Base-by-base conservation (phyloP, 2,888 invertebrate species). In the Epiblema foenella region DNA sequence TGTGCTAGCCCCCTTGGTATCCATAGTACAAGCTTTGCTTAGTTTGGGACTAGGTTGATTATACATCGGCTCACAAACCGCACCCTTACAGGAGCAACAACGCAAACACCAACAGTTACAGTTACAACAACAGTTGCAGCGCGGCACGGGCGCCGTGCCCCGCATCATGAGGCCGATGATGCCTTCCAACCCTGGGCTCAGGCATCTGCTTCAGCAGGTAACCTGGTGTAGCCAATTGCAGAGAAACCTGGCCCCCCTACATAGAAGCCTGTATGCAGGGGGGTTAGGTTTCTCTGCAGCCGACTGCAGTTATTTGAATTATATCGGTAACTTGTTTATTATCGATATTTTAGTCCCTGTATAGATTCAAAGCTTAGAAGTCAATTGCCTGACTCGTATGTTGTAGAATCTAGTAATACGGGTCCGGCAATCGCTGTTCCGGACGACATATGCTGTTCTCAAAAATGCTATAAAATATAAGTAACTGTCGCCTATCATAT, bases 181-280 rank as follows among this genome's bases (percentile, higher is more conserved):
- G 88, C 94, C 96, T 17, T 96, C 96, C 82, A 97, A 97, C 93
- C 96, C 97, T 0, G 97, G 97, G 0, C 92, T 98, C 12, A 88
- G 97, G 15, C 97, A 97, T 87, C 91, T 98, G 54, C 87, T 98
- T 68, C 97, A 98, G 84, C 97, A 97, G 94, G 96, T 96, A 63
- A 11, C 33, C 24, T 12, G 3, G 17, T 29, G 24, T 9, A 8
- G 1, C 1, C 29, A 8, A 54, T 15, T 8, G 20, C 24, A 17
- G 37, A 18, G 12, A 37, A 37, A 18, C 17, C 1, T 3, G 42
- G 5, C 15, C 15, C 15, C 12, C 24, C 24, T 39, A n/a, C n/a
- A n/a, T n/a, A n/a, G n/a, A n/a, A n/a, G n/a, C n/a, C n/a, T n/a
- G n/a, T n/a, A n/a, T n/a, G n/a, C n/a, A n/a, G 11, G 11, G 12